These are phyloP conservation scores for Zaprionus camerounensis DNA, from an alignment of 1,140 invertebrate genomes.

Conservation along the genomic window DNA sequence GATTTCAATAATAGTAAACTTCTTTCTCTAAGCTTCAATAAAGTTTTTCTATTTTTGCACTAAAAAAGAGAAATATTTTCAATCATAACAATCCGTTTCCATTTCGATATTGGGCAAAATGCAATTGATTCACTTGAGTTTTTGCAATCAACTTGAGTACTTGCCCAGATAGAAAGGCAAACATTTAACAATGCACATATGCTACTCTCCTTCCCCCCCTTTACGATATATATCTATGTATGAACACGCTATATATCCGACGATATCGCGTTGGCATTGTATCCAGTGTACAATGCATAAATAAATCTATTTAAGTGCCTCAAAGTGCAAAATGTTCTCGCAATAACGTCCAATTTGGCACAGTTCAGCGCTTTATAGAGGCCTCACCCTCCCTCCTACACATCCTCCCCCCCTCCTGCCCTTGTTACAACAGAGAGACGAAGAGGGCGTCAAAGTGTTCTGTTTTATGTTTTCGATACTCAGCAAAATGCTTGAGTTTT, in stretches of 20 bases:
- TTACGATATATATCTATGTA: background rate
- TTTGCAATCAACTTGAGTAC: constrained; percentile 3
- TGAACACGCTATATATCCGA: background rate
- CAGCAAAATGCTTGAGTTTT: constrained; percentile 50
- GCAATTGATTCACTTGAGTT: constrained; percentile 5
- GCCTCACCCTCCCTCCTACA: background rate
- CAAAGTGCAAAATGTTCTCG: constrained; percentile 50
- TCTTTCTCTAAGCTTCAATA: background rate
- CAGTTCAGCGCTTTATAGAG: constrained; percentile 71
- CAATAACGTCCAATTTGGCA: constrained; percentile 76
- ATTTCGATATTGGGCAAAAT: background rate
- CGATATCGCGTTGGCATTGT: constrained; percentile 10
- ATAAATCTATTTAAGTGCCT: constrained; percentile 45
- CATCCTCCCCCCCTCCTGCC: background rate
- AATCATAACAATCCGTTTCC: constrained; percentile 1
- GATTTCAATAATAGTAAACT: background rate
- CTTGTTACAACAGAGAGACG: background rate
- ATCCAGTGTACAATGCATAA: constrained; percentile 35
- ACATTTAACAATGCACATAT: constrained; percentile 1
- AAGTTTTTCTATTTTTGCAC: background rate
- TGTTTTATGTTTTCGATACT: constrained; percentile 57
- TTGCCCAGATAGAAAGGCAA: constrained; percentile 1
- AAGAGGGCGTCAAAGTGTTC: background rate
- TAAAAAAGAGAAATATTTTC: background rate
- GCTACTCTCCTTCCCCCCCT: background rate